A percentile compares a stretch with the other conserved stretches of the same genome.
Evolutionary conservation across 1,140 invertebrate species (phyloP).

Genomic region (Brachionus manjavacas): DNA sequence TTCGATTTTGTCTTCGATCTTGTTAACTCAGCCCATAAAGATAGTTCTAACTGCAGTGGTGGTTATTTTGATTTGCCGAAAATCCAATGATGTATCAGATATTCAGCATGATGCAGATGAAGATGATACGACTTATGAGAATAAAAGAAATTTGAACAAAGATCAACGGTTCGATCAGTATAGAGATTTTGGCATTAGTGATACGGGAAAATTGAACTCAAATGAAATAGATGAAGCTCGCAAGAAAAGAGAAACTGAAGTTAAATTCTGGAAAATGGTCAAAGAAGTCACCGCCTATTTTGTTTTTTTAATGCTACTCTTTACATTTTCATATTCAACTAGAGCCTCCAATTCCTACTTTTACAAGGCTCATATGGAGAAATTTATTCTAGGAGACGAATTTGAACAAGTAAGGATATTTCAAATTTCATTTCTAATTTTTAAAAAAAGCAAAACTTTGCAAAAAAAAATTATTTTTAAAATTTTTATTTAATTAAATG

Average conservation of each 20-base stretch:
- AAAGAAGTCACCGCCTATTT: slow-evolving; percentile 53
- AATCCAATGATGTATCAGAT: slow-evolving; percentile 23
- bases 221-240: slow-evolving; percentile 21
- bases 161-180: not conserved
- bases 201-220: not conserved
- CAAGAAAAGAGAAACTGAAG: slow-evolving; percentile 42
- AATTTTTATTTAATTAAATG: too few relatives aligned
- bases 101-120: slow-evolving; percentile 47
- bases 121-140: slow-evolving; percentile 46
- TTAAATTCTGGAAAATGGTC: slow-evolving; percentile 28
- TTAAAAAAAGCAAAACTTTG: too few relatives aligned
- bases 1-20: slow-evolving; percentile 61
- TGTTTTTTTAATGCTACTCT: slow-evolving; percentile 24
- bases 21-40: slow-evolving; percentile 60
- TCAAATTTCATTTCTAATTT: too few relatives aligned
- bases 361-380: slow-evolving; percentile 49
- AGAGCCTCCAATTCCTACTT: not conserved
- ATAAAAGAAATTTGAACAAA: slow-evolving; percentile 45
- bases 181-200: not conserved
- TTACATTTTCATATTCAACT: not conserved
- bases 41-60: slow-evolving; percentile 10
- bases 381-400: not conserved
- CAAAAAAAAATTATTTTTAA: too few relatives aligned
- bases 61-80: slow-evolving; percentile 28
- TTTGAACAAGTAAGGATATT: not conserved